These are phyloP conservation scores for Pampusana beccarii DNA, from an alignment of 2,113 vertebrate species.

Conservation along the genomic window DNA sequence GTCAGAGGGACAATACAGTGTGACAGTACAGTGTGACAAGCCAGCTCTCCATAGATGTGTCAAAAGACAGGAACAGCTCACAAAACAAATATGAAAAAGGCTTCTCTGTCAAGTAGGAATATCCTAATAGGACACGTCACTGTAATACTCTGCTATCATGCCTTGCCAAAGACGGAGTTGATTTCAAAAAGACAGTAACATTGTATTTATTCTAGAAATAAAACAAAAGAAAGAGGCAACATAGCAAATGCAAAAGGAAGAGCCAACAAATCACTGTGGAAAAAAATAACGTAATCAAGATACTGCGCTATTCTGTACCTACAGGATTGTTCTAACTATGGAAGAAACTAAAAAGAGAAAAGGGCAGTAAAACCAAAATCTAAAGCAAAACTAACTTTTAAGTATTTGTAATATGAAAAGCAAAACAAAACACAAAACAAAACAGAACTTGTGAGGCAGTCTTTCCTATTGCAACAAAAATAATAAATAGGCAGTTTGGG, in stretches of 20 bases:
- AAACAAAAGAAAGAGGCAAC: not conserved
- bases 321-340: not conserved
- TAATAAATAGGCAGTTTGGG: not conserved
- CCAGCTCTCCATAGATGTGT: not conserved
- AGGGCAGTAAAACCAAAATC: not conserved
- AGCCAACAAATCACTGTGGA: not conserved
- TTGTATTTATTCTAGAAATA: not conserved
- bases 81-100: not conserved
- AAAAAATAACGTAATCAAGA: not conserved
- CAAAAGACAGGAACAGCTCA: not conserved
- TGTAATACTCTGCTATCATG: not conserved
- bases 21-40: not conserved
- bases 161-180: not conserved
- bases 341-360: not conserved
- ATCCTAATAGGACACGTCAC: not conserved
- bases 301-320: not conserved
- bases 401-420: not conserved
- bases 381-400: not conserved
- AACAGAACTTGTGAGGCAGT: not conserved
- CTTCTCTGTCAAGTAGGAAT: not conserved
- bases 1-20: not conserved
- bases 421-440: not conserved
- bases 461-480: not conserved
- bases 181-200: not conserved
- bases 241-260: not conserved